Conservation (phyloP, 2,113 vertebrate species). For the Orthonyx spaldingii region DNA sequence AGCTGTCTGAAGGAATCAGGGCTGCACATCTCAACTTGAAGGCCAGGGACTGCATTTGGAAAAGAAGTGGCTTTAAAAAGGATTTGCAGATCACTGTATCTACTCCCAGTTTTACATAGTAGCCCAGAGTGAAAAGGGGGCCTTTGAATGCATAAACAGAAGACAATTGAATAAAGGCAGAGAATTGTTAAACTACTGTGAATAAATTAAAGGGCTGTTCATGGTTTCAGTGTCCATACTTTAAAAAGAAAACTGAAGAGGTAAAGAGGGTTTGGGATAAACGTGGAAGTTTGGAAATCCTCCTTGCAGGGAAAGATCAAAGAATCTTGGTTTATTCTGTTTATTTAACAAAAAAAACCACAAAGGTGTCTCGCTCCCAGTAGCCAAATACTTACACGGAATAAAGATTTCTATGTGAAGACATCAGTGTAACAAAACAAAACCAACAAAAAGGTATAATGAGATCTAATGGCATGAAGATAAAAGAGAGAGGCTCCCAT, state of each 20-base stretch:
- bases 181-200: neutral
- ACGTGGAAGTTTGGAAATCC: neutral
- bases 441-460: neutral
- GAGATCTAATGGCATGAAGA: neutral
- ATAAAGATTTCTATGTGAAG: neutral
- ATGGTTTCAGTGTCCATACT: neutral
- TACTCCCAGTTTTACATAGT: neutral
- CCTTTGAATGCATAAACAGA: neutral
- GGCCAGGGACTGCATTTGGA: neutral
- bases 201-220: neutral
- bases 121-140: neutral
- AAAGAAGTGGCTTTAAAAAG: neutral
- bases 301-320: neutral
- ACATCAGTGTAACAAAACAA: neutral
- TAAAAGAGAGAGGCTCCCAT: neutral
- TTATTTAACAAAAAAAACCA: neutral
- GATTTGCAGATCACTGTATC: neutral
- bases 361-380: neutral
- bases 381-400: neutral
- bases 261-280: neutral
- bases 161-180: neutral
- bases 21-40: neutral
- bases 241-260: neutral
- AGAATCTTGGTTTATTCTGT: neutral
- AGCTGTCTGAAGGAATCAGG: constrained; percentile 5